Evolutionary conservation across 2,113 vertebrate genomes (phyloP).

Genomic region (Anolis sagrei): DNA sequence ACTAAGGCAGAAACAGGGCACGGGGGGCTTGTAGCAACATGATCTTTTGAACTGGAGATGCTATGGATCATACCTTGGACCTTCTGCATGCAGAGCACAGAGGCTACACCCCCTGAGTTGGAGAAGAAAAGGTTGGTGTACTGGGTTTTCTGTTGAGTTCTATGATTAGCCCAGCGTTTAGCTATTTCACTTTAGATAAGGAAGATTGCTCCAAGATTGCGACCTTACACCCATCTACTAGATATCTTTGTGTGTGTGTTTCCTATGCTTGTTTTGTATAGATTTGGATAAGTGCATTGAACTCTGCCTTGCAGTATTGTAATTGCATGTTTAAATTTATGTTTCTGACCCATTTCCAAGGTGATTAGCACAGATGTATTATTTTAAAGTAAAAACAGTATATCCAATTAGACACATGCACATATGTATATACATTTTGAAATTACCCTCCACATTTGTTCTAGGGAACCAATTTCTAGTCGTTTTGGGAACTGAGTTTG

Average conservation of each 20-base stretch:
- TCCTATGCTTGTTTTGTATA: background rate
- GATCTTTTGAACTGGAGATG: background rate
- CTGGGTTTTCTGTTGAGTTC: too few relatives aligned
- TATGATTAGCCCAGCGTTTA: too few relatives aligned
- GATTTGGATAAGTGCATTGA: background rate
- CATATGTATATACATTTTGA: background rate
- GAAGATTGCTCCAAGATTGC: too few relatives aligned
- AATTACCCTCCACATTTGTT: background rate
- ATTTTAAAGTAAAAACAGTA: background rate
- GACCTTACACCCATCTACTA: background rate
- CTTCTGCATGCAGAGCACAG: too few relatives aligned
- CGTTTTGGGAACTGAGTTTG: too few relatives aligned
- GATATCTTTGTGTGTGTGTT: background rate
- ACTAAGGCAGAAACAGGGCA: background rate
- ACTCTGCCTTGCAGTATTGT: too few relatives aligned
- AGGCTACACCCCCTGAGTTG: too few relatives aligned
- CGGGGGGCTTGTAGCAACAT: background rate
- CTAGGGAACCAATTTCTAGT: too few relatives aligned
- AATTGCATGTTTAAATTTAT: background rate
- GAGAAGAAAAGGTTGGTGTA: background rate
- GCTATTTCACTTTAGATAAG: background rate
- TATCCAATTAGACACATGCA: background rate
- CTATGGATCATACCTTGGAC: background rate
- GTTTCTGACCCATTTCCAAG: background rate
- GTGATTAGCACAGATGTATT: background rate